A percentile compares a stretch with the other conserved stretches of the same genome.
These are phyloP conservation scores for Platorchestia sp. DNA, from an alignment of 1,140 invertebrate genomes.

Conservation along the genomic window DNA sequence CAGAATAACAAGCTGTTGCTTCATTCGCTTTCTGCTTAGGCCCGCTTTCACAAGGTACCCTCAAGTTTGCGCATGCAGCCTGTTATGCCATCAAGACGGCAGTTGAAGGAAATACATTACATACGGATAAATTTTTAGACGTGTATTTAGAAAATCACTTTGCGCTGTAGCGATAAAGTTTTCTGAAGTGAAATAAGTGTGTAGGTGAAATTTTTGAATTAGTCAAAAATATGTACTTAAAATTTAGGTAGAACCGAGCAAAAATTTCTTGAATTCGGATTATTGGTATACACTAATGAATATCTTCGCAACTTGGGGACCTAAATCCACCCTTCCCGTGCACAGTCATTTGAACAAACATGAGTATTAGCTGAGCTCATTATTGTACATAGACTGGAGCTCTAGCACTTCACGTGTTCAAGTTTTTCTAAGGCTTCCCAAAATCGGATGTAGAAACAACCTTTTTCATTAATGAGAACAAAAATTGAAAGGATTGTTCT, in stretches of 20 bases:
- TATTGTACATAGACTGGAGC: not conserved
- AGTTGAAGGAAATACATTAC: not conserved
- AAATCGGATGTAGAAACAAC: too few species aligned
- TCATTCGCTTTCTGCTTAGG: not conserved
- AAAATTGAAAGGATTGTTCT: not conserved
- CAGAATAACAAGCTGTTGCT: conserved; percentile 16
- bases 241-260: too few species aligned
- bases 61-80: not conserved
- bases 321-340: too few species aligned
- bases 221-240: too few species aligned
- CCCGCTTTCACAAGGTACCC: not conserved
- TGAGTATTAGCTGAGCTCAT: not conserved
- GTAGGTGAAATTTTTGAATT: not conserved
- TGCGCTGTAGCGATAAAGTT: not conserved
- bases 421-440: not conserved
- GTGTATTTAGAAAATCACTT: not conserved
- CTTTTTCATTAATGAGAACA: not conserved
- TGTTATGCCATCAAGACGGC: not conserved
- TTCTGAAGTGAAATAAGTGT: not conserved
- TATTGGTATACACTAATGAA: too few species aligned
- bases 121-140: not conserved
- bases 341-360: not conserved
- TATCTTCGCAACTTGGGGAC: too few species aligned
- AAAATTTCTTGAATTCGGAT: too few species aligned
- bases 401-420: not conserved